Percentiles rank a stretch among this genome's conserved stretches.
phyloP scores from a whole-genome alignment of 2,888 invertebrate genomes.

The Carpatolechia fugitivella region DNA sequence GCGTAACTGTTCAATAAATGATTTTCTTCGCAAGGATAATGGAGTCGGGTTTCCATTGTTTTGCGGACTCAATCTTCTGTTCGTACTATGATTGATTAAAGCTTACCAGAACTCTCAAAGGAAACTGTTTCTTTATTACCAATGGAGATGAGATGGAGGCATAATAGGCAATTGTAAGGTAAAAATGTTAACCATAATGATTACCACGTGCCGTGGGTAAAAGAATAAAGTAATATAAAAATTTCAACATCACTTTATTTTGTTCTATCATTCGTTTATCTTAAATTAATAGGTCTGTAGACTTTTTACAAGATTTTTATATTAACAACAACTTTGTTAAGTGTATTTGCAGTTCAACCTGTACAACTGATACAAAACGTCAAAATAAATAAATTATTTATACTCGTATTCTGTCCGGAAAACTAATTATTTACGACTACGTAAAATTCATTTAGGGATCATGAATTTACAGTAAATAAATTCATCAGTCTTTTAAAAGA shows the following conservation, averaged over 20 bases:
- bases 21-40: conserved; percentile 57
- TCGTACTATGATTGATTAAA: conserved; percentile 59
- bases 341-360: background rate
- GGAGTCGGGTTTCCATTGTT: conserved; percentile 54
- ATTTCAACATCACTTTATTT: conserved; percentile 55
- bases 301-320: conserved; percentile 39
- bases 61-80: conserved; percentile 53
- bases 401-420: background rate
- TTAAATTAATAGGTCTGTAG: conserved; percentile 34
- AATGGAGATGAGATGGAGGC: no score
- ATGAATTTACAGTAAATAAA: conserved; percentile 31
- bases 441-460: background rate
- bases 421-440: background rate
- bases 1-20: conserved; percentile 54
- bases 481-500: conserved; percentile 67
- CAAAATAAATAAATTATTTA: background rate
- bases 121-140: conserved; percentile 54
- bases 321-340: background rate
- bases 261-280: conserved; percentile 46
- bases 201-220: conserved; percentile 12
- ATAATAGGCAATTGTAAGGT: no score
- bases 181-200: no score
- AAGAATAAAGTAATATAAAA: conserved; percentile 28
- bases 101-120: conserved; percentile 56
- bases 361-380: background rate